A percentile compares a stretch with the other conserved stretches of the same genome.
phyloP scores from a whole-genome alignment of 2,888 invertebrate genomes.

The Emmelina monodactyla region DNA sequence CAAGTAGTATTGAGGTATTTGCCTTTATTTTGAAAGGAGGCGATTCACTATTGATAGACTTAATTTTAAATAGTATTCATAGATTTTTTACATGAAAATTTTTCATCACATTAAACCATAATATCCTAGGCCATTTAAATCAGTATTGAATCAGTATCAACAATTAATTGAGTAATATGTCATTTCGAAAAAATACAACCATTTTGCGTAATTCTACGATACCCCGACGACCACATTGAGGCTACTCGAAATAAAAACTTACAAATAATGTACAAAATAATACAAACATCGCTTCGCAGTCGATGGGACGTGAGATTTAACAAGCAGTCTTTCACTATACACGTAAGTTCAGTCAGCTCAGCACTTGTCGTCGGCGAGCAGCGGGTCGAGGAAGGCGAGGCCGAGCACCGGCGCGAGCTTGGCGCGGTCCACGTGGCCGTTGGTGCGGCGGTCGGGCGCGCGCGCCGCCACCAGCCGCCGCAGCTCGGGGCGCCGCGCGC shows the following conservation, averaged over 20 bases:
- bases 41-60: conserved; percentile 63
- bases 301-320: too few relatives aligned
- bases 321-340: too few relatives aligned
- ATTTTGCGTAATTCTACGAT: conserved; percentile 44
- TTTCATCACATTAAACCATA: conserved; percentile 60
- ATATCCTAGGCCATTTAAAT: conserved; percentile 56
- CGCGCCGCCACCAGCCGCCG: conserved; percentile 16
- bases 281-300: conserved; percentile 56
- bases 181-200: conserved; percentile 61
- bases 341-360: conserved; percentile 28
- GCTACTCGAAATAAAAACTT: conserved; percentile 51
- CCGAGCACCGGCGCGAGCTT: conserved; percentile 36
- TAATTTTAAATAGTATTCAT: conserved; percentile 60
- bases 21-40: conserved; percentile 61
- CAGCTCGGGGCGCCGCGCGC: conserved; percentile 20
- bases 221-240: conserved; percentile 34
- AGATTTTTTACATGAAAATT: conserved; percentile 62
- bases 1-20: conserved; percentile 56
- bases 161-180: conserved; percentile 50
- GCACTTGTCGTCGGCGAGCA: conserved; percentile 61
- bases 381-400: conserved; percentile 53
- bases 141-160: conserved; percentile 55
- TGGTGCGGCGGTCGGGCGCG: conserved; percentile 21
- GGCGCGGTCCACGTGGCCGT: conserved; percentile 33
- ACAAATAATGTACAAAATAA: conserved; percentile 66